Percentiles rank a stretch among this genome's conserved stretches.
phyloP scores from a whole-genome alignment of 2,888 invertebrate genomes.

The Perizoma flavofasciatum region DNA sequence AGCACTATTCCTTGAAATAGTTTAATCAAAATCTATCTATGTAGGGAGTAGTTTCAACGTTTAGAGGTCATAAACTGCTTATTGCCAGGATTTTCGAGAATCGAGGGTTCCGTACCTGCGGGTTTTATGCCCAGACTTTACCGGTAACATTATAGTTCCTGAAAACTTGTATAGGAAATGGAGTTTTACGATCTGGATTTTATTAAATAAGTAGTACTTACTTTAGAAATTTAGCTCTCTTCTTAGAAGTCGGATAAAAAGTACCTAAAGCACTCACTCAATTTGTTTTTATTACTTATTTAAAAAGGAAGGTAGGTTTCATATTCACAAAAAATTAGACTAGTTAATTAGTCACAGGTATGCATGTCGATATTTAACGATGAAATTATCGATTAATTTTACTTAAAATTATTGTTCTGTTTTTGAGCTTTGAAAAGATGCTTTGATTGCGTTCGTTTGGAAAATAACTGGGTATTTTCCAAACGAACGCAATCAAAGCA shows the following conservation, averaged over 20 bases:
- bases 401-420: too few relatives aligned
- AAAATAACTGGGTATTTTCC: too few relatives aligned
- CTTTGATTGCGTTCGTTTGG: too few relatives aligned
- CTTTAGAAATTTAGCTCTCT: not conserved
- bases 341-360: too few relatives aligned
- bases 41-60: slow-evolving; percentile 31
- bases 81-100: slow-evolving; percentile 36
- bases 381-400: too few relatives aligned
- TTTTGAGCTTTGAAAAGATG: too few relatives aligned
- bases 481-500: too few relatives aligned
- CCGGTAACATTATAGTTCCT: slow-evolving; percentile 29
- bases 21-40: slow-evolving; percentile 35
- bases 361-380: too few relatives aligned
- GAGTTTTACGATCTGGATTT: slow-evolving; percentile 22
- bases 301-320: too few relatives aligned
- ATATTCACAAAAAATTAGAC: too few relatives aligned
- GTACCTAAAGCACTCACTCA: too few relatives aligned
- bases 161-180: slow-evolving; percentile 31
- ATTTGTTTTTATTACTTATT: too few relatives aligned
- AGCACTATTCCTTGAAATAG: slow-evolving; percentile 28
- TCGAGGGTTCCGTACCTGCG: slow-evolving; percentile 28
- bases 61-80: slow-evolving; percentile 40
- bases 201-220: not conserved
- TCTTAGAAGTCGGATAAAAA: not conserved
- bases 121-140: slow-evolving; percentile 30